Conservation (phyloP, 92 coral and sea anemone species). For the Virgularia gustaviana region DNA sequence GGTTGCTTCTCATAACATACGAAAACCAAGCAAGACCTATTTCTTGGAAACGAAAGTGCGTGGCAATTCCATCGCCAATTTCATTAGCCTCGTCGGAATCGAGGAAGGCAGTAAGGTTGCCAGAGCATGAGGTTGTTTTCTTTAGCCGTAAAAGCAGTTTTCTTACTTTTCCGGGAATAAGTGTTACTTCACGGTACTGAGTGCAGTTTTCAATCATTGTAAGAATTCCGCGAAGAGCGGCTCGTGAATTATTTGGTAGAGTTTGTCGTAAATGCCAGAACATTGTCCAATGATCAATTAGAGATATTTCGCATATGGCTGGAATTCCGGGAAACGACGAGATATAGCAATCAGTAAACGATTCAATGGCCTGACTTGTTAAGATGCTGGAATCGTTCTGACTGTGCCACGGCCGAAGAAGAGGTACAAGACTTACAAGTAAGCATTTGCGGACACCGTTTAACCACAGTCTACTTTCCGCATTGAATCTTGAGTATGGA, state of each 20-base stretch:
- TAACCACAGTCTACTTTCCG: neutral
- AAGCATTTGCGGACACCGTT: constrained; percentile 27
- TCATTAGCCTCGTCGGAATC: neutral
- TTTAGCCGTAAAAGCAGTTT: constrained; percentile 10
- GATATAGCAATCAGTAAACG: neutral
- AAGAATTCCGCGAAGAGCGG: neutral
- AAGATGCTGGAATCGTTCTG: neutral
- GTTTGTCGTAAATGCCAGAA: constrained; percentile 34
- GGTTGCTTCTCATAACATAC: neutral
- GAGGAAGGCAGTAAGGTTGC: neutral
- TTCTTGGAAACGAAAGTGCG: neutral
- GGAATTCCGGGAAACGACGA: constrained; percentile 28
- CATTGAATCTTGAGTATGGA: constrained; percentile 7
- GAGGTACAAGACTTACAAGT: constrained; percentile 23
- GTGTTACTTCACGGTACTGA: constrained; percentile 1
- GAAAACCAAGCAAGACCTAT: constrained; percentile 20
- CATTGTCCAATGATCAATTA: constrained; percentile 15
- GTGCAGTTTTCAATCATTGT: constrained; percentile 2
- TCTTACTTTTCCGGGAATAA: constrained; percentile 8
- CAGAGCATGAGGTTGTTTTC: neutral
- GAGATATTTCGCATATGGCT: constrained; percentile 6
- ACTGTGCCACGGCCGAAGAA: constrained; percentile 9
- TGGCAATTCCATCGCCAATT: constrained; percentile 4
- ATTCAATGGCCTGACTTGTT: constrained; percentile 1
- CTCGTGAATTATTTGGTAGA: neutral